phyloP scores from a whole-genome alignment of 2,113 vertebrate genomes.

The Ranitomeya imitator region DNA sequence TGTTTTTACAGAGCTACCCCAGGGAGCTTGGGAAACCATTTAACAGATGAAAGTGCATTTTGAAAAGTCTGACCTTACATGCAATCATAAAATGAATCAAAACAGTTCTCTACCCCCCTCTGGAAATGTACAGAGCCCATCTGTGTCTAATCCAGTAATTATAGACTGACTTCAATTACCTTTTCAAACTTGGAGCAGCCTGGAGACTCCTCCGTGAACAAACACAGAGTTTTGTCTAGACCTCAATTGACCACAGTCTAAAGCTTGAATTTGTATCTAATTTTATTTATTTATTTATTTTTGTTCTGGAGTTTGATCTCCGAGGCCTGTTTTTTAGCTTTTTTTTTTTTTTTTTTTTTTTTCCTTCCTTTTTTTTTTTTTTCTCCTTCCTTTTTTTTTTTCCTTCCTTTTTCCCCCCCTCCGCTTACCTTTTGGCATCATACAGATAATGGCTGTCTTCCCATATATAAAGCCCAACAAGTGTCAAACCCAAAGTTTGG shows the following conservation, averaged over 20 bases:
- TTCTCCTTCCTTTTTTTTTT: background rate
- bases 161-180: conserved; percentile 86
- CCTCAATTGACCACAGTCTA: conserved; percentile 86
- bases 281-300: conserved; percentile 73
- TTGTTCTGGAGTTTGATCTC: conserved; percentile 68
- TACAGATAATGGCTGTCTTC: background rate
- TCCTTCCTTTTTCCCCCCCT: background rate
- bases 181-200: conserved; percentile 84
- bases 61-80: conserved; percentile 87
- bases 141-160: conserved; percentile 91
- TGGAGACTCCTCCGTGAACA: conserved; percentile 82
- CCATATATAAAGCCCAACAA: too few relatives aligned
- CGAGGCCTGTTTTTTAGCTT: conserved; percentile 66
- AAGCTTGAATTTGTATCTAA: conserved; percentile 82
- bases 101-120: conserved; percentile 74
- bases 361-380: background rate
- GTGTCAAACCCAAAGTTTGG: too few relatives aligned
- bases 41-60: conserved; percentile 88
- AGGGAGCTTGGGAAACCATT: conserved; percentile 82
- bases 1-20: conserved; percentile 82
- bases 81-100: conserved; percentile 87
- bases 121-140: conserved; percentile 82
- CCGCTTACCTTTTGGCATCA: conserved; percentile 27
- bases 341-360: background rate
- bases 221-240: conserved; percentile 84